Base-by-base conservation (phyloP, 53 echinoderm and acorn worm genomes). In the Crossaster papposus region DNA sequence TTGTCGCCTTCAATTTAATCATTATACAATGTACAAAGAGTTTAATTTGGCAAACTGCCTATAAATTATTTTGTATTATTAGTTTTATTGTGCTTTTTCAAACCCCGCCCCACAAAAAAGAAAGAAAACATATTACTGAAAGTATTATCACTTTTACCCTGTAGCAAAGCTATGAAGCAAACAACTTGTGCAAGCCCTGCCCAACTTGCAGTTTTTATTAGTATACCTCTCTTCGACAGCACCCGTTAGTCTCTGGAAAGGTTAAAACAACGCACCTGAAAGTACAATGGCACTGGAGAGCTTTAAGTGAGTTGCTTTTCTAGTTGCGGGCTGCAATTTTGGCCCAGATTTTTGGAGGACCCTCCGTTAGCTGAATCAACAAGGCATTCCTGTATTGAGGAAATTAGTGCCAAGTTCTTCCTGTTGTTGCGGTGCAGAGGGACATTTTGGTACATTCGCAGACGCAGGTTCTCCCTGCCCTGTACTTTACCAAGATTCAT, bases 211-310 rank as follows among this genome's bases (percentile, higher is more conserved):
- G 30, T 58, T 81, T 81, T 54, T 81, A 33, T 62, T 63, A 33
- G 54, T 81, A n/a, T n/a, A 55, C 54, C 54, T 81, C 55, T 22
- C 20, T 81, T 54, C 23, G 34, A 51, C 55, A 81, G 22, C 81
- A 81, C 18, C 81, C 36, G 37, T 17, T 65, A 83, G 44, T 83
- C 83, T 70, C 83, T 70, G 65, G n/a, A 84, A 84, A 84, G 84
- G 84, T 84, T 84, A 84, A 84, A 72, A 84, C 84, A 84, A 84
- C 84, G 84, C 84, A 72, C 84, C 72, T 65, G 72, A 84, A 84
- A 84, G 84, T 84, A 72, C 84, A 84, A 51, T 84, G 72, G 72
- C 84, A 84, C 53, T 2, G 20, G 22, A 65, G 70, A 65, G 83
- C 83, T 44, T 70, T 28, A n/a, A 37, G 28, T 54, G 26, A 26